phyloP scores from a whole-genome alignment of 2,797 vertebrate genomes.

The Pogonophryne albipinna region DNA sequence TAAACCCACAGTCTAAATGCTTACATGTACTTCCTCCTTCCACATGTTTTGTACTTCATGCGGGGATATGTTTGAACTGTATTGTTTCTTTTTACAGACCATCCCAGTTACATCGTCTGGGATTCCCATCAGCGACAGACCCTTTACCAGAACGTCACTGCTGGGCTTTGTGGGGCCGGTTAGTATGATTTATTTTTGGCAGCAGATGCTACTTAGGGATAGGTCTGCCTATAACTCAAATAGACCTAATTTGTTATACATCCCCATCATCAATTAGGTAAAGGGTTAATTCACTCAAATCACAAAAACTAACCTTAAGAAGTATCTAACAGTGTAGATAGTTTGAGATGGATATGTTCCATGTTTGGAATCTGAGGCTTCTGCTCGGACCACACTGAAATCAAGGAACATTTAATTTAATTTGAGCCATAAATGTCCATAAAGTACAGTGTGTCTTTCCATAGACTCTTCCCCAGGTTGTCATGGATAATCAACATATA shows the following conservation, averaged over 20 bases:
- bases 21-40: background rate
- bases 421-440: background rate
- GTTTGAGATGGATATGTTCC: background rate
- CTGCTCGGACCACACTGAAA: background rate
- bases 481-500: background rate
- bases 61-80: background rate
- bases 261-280: background rate
- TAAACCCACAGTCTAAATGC: background rate
- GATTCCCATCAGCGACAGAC: constrained; percentile 86
- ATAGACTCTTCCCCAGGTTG: background rate
- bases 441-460: background rate
- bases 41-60: background rate
- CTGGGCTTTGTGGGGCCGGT: constrained; percentile 96
- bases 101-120: constrained; percentile 86
- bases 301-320: background rate
- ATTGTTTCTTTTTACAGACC: constrained; percentile 72
- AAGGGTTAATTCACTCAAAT: background rate
- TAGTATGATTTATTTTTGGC: constrained; percentile 42
- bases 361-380: background rate
- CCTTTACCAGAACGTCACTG: constrained; percentile 93
- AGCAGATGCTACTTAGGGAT: background rate
- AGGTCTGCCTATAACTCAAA: background rate
- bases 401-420: too few species aligned
- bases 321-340: background rate
- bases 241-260: background rate